Conservation (phyloP, 1,140 invertebrate species). For the Sipha flava region DNA sequence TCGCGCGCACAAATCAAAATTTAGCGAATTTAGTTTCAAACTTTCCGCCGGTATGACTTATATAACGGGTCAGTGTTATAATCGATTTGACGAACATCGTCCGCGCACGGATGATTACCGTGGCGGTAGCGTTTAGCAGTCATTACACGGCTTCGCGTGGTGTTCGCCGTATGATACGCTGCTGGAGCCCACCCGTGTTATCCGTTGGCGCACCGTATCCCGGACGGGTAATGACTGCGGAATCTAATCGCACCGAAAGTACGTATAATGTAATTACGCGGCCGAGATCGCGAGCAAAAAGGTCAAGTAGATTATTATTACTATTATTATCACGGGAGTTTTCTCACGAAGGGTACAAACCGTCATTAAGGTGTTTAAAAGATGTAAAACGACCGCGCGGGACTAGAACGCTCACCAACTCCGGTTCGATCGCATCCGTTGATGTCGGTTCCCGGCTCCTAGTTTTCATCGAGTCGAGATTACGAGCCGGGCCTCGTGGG, state of each 20-base stretch:
- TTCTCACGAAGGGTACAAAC: conserved; percentile 4
- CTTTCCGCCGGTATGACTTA: not conserved
- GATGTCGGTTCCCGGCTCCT: too few species aligned
- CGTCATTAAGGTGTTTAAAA: not conserved
- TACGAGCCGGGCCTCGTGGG: too few species aligned
- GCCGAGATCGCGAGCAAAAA: not conserved
- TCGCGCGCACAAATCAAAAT: too few species aligned
- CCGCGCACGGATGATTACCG: not conserved
- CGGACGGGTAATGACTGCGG: not conserved
- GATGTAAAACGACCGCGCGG: not conserved
- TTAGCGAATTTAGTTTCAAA: too few species aligned
- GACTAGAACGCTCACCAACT: too few species aligned
- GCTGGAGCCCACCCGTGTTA: too few species aligned
- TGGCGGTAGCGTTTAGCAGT: not conserved
- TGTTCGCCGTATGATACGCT: too few species aligned
- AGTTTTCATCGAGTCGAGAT: too few species aligned
- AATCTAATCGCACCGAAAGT: not conserved
- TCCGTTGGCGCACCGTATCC: not conserved
- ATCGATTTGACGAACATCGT: not conserved
- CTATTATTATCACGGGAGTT: not conserved
- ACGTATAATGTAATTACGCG: too few species aligned
- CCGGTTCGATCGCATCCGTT: too few species aligned
- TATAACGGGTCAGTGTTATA: not conserved
- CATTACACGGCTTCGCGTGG: too few species aligned
- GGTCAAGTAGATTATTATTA: conserved; percentile 4